Conservation (phyloP, 2,888 invertebrate genomes). For the Nasonovia ribisnigri region DNA sequence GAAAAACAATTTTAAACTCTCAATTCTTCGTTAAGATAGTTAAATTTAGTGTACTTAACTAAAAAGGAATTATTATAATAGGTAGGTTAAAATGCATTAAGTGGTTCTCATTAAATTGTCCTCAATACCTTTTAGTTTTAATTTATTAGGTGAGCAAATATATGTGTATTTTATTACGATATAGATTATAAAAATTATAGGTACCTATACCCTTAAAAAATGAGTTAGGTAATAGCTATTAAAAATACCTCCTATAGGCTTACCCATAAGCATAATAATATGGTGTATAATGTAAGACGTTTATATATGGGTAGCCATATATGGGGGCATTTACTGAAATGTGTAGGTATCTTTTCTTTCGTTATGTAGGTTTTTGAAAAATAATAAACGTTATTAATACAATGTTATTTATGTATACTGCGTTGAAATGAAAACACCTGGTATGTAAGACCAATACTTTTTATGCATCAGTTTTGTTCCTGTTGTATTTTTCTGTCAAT, state of each 20-base stretch:
- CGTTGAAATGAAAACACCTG: constrained; percentile 50
- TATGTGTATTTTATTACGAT: neutral
- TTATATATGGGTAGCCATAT: neutral
- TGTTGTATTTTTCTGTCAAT: constrained; percentile 51
- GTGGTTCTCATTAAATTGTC: neutral
- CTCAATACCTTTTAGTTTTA: no score
- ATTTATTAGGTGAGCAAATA: neutral
- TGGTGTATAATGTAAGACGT: no score
- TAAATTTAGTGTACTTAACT: neutral
- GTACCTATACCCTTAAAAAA: neutral
- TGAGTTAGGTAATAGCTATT: neutral
- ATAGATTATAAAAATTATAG: neutral
- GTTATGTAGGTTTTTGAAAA: neutral
- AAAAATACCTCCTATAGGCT: neutral
- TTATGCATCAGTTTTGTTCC: constrained; percentile 51
- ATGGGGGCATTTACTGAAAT: neutral
- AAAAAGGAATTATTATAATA: neutral
- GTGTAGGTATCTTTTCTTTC: neutral
- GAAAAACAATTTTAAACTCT: no score
- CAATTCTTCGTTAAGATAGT: neutral
- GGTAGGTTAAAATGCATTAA: neutral
- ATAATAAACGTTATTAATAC: constrained; percentile 20
- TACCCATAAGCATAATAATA: neutral
- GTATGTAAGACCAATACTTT: constrained; percentile 41
- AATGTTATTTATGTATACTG: constrained; percentile 21